phyloP scores from a whole-genome alignment of 2,113 vertebrate genomes.

The Plectropomus leopardus region DNA sequence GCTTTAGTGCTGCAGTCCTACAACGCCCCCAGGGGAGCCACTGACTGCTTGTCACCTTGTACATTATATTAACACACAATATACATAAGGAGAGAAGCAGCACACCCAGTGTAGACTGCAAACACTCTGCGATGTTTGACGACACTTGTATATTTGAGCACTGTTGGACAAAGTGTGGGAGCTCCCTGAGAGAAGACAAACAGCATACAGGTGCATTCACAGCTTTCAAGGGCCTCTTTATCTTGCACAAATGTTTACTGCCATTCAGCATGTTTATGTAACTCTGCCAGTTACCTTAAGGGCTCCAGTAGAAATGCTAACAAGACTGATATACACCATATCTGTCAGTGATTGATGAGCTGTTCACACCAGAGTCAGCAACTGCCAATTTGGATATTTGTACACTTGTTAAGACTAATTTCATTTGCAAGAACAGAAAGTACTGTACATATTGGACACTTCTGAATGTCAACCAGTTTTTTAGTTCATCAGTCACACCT shows the following conservation, averaged over 20 bases:
- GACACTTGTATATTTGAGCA: conserved; percentile 62
- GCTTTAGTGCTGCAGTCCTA: background rate
- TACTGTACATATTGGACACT: background rate
- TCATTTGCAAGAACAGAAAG: background rate
- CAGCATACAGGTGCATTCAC: conserved; percentile 85
- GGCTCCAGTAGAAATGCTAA: conserved; percentile 48
- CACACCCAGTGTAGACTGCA: conserved; percentile 10
- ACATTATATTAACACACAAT: background rate
- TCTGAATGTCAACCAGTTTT: background rate
- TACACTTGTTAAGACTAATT: conserved; percentile 13
- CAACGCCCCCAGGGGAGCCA: background rate
- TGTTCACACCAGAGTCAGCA: conserved; percentile 42
- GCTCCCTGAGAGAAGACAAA: conserved; percentile 80
- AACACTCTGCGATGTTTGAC: conserved; percentile 74
- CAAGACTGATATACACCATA: conserved; percentile 57
- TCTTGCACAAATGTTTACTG: conserved; percentile 83
- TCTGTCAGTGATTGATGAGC: conserved; percentile 49
- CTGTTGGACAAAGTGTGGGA: conserved; percentile 72
- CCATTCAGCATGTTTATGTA: conserved; percentile 78
- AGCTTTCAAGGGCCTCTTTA: conserved; percentile 82
- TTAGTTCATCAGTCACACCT: background rate
- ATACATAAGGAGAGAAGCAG: conserved; percentile 13
- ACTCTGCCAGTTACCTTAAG: conserved; percentile 73
- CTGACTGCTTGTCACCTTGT: background rate
- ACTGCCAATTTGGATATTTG: conserved; percentile 12